Conservation (phyloP, 2,113 vertebrate species). For the Chitala chitala region DNA sequence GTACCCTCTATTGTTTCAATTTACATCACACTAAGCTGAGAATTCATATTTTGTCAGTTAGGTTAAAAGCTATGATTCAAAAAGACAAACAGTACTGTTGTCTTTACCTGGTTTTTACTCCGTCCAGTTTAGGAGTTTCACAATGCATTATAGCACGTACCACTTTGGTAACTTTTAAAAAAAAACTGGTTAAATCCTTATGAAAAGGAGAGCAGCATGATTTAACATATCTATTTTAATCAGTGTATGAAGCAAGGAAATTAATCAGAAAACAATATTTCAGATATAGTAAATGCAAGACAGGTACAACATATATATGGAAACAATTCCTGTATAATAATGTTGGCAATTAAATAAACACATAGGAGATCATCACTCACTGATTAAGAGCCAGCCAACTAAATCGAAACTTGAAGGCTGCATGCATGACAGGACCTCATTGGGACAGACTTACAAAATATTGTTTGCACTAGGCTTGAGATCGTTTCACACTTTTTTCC, state of each 20-base stretch:
- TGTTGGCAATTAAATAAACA: no score
- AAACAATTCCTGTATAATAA: background rate
- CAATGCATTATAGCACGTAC: constrained; percentile 36
- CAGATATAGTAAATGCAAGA: background rate
- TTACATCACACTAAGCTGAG: constrained; percentile 75
- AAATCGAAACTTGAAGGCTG: no score
- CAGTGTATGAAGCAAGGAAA: constrained; percentile 7
- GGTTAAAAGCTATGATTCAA: no score
- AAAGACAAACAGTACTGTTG: constrained; percentile 73
- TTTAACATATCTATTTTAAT: constrained; percentile 8
- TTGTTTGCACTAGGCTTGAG: background rate
- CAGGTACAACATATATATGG: no score
- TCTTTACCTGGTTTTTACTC: constrained; percentile 74
- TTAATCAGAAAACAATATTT: background rate
- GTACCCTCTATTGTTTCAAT: constrained; percentile 81
- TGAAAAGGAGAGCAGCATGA: constrained; percentile 21
- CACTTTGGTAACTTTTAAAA: constrained; percentile 18
- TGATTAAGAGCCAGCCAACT: no score
- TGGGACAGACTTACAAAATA: no score
- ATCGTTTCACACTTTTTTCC: background rate
- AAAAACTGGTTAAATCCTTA: constrained; percentile 18
- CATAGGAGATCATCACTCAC: no score
- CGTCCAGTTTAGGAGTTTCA: constrained; percentile 65
- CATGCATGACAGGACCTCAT: no score
- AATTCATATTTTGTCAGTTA: constrained; percentile 77